Percentiles rank a stretch among this genome's conserved stretches.
These are phyloP conservation scores for Diorhabda sublineata DNA, from an alignment of 1,140 invertebrate species.

Conservation along the genomic window DNA sequence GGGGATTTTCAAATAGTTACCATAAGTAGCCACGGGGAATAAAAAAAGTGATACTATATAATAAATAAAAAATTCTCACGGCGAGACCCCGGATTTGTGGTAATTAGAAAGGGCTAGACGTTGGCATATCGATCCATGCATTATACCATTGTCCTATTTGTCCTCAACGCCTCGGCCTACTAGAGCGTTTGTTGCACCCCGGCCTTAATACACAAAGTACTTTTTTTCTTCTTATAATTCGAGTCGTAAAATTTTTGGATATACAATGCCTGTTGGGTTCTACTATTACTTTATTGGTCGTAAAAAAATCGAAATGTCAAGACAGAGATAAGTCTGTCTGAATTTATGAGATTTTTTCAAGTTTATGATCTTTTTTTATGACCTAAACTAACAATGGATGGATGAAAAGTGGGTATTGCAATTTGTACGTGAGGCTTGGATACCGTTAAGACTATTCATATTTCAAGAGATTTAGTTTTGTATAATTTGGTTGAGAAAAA, in stretches of 20 bases:
- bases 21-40: too few relatives aligned
- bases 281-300: constrained; percentile 3
- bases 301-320: constrained; percentile 9
- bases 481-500: too few relatives aligned
- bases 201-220: background rate
- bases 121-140: too few relatives aligned
- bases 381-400: constrained; percentile 13
- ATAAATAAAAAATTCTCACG: too few relatives aligned
- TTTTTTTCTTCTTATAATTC: background rate
- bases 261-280: constrained; percentile 6
- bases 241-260: constrained; percentile 13
- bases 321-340: constrained; percentile 11
- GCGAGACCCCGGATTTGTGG: too few relatives aligned
- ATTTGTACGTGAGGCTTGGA: background rate
- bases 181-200: constrained; percentile 3
- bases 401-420: constrained; percentile 4
- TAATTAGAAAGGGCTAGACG: too few relatives aligned
- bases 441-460: background rate
- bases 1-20: too few relatives aligned
- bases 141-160: background rate
- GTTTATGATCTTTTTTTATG: constrained; percentile 3
- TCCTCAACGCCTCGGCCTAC: background rate
- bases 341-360: constrained; percentile 9
- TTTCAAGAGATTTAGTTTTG: too few relatives aligned
- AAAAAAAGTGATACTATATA: too few relatives aligned